A percentile compares a stretch with the other conserved stretches of the same genome.
Conservation (phyloP, 2,113 vertebrate genomes). For the Aegithalos caudatus region DNA sequence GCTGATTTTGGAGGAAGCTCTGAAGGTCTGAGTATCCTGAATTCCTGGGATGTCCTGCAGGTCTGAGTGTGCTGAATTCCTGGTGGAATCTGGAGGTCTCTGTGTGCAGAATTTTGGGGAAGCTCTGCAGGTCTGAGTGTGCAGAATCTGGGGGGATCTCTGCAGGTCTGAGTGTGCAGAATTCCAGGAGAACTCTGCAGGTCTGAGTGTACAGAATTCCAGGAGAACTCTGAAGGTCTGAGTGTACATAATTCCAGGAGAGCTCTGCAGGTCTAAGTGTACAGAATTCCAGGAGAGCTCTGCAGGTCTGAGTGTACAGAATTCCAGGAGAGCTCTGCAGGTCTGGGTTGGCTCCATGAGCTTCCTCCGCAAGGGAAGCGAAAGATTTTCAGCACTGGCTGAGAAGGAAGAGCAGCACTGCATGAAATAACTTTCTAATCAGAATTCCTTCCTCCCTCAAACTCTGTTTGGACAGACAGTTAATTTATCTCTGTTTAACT, state of each 20-base stretch:
- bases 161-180: not conserved
- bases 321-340: not conserved
- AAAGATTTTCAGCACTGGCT: not conserved
- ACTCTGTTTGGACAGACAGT: conserved; percentile 59
- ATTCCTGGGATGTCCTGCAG: not conserved
- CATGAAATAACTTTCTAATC: conserved; percentile 61
- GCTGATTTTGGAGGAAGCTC: fast-evolving
- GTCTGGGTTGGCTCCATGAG: not conserved
- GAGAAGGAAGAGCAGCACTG: conserved; percentile 29
- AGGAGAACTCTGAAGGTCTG: fast-evolving
- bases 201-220: fast-evolving
- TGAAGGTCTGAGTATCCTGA: no score
- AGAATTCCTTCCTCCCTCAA: conserved; percentile 62
- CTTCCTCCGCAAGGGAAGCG: fast-evolving
- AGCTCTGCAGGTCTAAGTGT: fast-evolving
- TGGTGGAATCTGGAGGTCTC: not conserved
- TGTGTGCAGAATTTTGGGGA: fast-evolving
- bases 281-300: fast-evolving
- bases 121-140: fast-evolving
- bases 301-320: not conserved
- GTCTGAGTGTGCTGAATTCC: not conserved
- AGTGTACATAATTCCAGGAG: fast-evolving
- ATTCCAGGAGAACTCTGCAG: not conserved
- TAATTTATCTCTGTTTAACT: conserved; percentile 72
- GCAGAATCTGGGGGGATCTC: not conserved